A percentile compares a stretch with the other conserved stretches of the same genome.
phyloP scores from a whole-genome alignment of 2,113 vertebrate species.

The Halcyon senegalensis region DNA sequence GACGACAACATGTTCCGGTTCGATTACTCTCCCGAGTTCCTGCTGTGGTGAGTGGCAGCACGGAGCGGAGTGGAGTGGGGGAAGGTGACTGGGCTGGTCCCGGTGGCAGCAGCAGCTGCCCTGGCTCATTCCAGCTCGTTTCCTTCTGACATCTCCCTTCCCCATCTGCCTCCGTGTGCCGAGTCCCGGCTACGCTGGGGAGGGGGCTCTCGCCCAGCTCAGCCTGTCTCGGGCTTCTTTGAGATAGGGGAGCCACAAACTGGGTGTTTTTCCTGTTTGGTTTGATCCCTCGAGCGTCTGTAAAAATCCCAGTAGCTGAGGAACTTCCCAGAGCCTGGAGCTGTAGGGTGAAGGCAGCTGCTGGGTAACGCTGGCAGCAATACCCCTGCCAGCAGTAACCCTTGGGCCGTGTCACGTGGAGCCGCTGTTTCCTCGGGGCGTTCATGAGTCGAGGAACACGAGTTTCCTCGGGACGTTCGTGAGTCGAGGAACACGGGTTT shows the following conservation, averaged over 20 bases:
- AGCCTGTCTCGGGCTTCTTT: background rate
- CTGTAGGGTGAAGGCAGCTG: background rate
- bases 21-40: conserved; percentile 97
- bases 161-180: background rate
- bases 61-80: background rate
- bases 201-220: background rate
- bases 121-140: background rate
- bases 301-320: background rate
- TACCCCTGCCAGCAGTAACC: background rate
- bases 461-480: background rate
- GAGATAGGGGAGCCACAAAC: background rate
- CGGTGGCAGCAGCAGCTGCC: background rate
- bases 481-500: background rate
- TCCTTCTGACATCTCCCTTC: background rate
- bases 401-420: background rate
- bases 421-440: background rate
- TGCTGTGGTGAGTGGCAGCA: conserved; percentile 88
- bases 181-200: background rate
- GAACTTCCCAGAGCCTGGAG: background rate
- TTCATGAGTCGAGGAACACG: rapidly evolving
- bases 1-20: conserved; percentile 99
- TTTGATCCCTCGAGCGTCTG: background rate
- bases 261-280: background rate
- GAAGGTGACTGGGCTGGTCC: background rate
- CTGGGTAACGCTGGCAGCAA: background rate